Conservation (phyloP, 2,888 invertebrate genomes). For the Resseliella maxima region DNA sequence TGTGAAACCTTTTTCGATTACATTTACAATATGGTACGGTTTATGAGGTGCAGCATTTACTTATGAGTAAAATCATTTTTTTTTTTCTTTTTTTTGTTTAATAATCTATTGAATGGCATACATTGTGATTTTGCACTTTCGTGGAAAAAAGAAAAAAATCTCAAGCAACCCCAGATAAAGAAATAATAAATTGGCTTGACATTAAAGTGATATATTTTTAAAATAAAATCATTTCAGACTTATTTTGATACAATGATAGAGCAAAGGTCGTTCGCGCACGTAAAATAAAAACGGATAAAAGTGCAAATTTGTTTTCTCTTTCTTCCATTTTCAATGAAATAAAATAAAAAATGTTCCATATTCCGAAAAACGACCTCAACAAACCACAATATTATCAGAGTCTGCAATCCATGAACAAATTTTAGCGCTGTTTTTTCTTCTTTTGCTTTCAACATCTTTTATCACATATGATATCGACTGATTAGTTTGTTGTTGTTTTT, state of each 20-base stretch:
- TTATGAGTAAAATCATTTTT: not conserved
- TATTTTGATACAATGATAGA: not conserved
- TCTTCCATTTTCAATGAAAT: not conserved
- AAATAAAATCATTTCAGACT: not conserved
- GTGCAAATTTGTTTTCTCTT: no score
- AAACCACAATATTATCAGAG: no score
- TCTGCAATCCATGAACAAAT: no score
- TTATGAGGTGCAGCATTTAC: no score
- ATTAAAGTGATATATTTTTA: not conserved
- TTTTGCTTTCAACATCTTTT: no score
- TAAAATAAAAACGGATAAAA: not conserved
- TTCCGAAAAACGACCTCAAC: not conserved
- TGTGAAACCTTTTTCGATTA: no score
- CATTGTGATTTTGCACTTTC: not conserved
- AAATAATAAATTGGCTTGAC: not conserved
- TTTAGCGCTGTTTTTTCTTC: no score
- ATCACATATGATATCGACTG: not conserved
- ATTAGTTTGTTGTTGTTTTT: no score
- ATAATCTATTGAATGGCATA: not conserved
- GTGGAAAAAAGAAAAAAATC: not conserved
- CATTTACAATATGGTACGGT: no score
- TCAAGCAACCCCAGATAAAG: no score
- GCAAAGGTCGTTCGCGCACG: constrained; percentile 17
- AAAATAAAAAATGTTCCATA: constrained; percentile 12
- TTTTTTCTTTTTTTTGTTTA: no score